Conservation (phyloP, 2,113 vertebrate species). For the Oenanthe melanoleuca region DNA sequence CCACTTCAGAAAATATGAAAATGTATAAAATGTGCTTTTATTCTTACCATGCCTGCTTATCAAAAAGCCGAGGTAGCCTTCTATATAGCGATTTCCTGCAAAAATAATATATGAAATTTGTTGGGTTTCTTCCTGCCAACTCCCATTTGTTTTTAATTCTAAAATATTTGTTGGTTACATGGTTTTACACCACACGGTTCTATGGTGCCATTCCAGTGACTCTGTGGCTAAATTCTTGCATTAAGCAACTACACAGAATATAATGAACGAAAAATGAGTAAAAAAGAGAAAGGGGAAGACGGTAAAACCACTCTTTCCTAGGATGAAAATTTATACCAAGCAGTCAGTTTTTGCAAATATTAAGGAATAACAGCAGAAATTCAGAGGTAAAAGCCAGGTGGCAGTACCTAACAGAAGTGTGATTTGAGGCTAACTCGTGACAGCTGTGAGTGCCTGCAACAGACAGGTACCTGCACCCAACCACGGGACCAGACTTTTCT, state of each 20-base stretch:
- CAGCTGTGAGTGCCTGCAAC: not conserved
- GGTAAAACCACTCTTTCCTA: not conserved
- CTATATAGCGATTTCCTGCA: not conserved
- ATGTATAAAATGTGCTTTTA: not conserved
- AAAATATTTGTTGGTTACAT: not conserved
- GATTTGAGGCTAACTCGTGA: not conserved
- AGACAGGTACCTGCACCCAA: not conserved
- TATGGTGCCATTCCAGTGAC: not conserved
- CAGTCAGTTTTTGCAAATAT: not conserved
- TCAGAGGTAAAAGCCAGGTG: not conserved
- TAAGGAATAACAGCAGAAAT: not conserved
- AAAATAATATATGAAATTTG: not conserved
- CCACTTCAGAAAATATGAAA: not conserved
- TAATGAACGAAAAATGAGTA: not conserved
- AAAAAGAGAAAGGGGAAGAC: not conserved
- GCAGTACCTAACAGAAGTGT: not conserved
- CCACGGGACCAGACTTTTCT: not conserved
- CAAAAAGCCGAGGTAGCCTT: not conserved
- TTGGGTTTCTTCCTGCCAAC: rapidly evolving
- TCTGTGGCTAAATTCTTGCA: not conserved
- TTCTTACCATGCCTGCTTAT: conserved; percentile 52
- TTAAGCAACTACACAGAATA: not conserved
- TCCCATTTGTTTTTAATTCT: not conserved
- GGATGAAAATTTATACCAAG: not conserved
- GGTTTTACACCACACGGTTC: not conserved